phyloP scores from a whole-genome alignment of 37 sponge, comb jelly and placozoan genomes.

The Beroe ovata region DNA sequence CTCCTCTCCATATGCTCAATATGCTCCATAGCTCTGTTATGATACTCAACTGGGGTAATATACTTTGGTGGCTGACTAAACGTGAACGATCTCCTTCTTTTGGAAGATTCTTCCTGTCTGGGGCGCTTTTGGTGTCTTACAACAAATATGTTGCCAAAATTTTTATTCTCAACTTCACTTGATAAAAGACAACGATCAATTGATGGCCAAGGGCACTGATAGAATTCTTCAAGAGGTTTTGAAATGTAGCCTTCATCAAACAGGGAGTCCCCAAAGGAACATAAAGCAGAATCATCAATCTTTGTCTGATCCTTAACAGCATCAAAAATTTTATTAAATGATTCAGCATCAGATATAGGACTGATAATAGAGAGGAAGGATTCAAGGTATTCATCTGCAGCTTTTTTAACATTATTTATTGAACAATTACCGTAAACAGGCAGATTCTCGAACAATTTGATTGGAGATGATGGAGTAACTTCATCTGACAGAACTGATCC shows the following conservation, averaged over 20 bases:
- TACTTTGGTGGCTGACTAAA: not conserved
- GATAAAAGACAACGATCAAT: conserved; percentile 10
- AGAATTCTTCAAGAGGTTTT: not conserved
- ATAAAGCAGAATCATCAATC: not conserved
- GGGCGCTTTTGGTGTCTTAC: conserved; percentile 26
- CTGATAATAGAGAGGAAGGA: not conserved
- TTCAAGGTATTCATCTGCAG: conserved; percentile 6
- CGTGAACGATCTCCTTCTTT: not conserved
- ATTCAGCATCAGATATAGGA: not conserved
- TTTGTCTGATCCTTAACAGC: not conserved
- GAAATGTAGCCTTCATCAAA: conserved; percentile 40
- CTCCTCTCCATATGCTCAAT: conserved; percentile 16
- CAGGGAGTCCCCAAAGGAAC: conserved; percentile 19
- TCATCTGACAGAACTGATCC: not conserved
- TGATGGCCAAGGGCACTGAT: conserved; percentile 53
- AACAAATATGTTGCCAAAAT: conserved; percentile 39
- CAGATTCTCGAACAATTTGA: not conserved
- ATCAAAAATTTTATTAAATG: not conserved
- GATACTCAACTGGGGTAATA: conserved; percentile 53
- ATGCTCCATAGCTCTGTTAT: conserved; percentile 13
- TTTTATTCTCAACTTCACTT: conserved; percentile 38
- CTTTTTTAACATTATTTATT: not conserved
- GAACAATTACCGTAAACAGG: not conserved
- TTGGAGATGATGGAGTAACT: not conserved
- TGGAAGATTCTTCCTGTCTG: not conserved